Evolutionary conservation across 2,113 vertebrate genomes (phyloP), one percentile per base, ranked within the genome.

Genomic region (Fulmarus glacialis): DNA sequence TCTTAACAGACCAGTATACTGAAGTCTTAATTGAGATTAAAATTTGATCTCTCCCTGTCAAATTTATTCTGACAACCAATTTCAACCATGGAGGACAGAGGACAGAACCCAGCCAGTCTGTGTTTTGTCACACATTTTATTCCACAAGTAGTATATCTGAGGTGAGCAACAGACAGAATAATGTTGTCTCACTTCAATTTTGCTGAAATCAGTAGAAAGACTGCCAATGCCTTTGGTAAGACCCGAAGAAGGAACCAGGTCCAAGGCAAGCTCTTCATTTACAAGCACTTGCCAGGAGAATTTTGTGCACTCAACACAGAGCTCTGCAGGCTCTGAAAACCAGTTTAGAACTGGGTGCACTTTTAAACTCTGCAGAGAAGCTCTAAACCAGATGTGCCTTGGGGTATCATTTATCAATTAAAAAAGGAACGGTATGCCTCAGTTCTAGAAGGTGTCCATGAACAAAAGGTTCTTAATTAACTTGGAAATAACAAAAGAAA

Each of bases 71-170:
- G 45, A 40, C 36, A 88, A 43, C 3, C 16, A 52, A 24, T 86
- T 82, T 62, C n/a, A 56, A 34, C 36, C 45, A 29, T 8, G 36
- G 38, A 75, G 47, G 50, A 74, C 15, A 63, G 56, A 73, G 26
- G 42, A 27, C 40, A 58, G 62, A 87, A 70, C 34, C 8, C 45
- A 53, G 27, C 5, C 6, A 14, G 26, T 34, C n/a, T 45, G 20
- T 43, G 32, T 27, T 75, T 80, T 50, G 18, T 53, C 58, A 73
- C 29, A 26, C 24, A n/a, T 64, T 59, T 58, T 52, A 74, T 86
- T 80, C 30, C 59, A 58, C 0, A 0, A 70, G 40, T 23, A 40
- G 18, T 7, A 6, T 42, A 82, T 50, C 2, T 2, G n/a, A 90
- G 59, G 22, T 70, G 26, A 93, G 21, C 30, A 75, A 48, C n/a